Evolutionary conservation across 2,888 invertebrate genomes (phyloP), one percentile per base, ranked within the genome.

Genomic region (Parochlus steinenii): DNA sequence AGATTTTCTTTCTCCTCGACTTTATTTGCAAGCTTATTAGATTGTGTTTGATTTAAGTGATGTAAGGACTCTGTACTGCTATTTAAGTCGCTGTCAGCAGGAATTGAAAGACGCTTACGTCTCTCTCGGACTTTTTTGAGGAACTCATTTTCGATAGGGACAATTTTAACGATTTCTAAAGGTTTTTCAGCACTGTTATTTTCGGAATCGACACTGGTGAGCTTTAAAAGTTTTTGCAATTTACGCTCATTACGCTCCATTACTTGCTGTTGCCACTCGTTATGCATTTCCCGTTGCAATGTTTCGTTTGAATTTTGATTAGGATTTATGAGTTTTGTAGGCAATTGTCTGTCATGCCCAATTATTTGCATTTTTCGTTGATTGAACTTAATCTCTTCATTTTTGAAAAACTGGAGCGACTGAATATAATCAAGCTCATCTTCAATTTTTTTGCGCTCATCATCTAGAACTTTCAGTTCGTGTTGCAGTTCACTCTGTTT

Each of bases 261-360:
- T 47, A 85, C 74, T 57, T 83, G 77, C 48, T 66, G 64, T 50
- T 82, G 69, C 59, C 83, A 85, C 54, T 85, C 85, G 45, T 78
- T 69, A 56, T 80, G 85, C 83, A 86, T 85, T 56, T 74, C 72
- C 44, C 77, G 74, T 6, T 83, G 69, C 46, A 79, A 20, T 17
- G 29, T 29, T 15, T 36, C 36, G 18, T 36, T 36, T 23, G 36
- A 29, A 36, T 36, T 28, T n/a, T n/a, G n/a, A n/a, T n/a, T n/a
- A n/a, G n/a, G n/a, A n/a, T n/a, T n/a, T n/a, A n/a, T n/a, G n/a
- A n/a, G n/a, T n/a, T n/a, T n/a, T n/a, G n/a, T n/a, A n/a, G n/a
- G n/a, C n/a, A n/a, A n/a, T n/a, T n/a, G n/a, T n/a, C n/a, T n/a
- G n/a, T n/a, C n/a, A n/a, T n/a, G n/a, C n/a, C n/a, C n/a, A n/a